phyloP scores from a whole-genome alignment of 2,113 vertebrate genomes.

The Neogale vison region DNA sequence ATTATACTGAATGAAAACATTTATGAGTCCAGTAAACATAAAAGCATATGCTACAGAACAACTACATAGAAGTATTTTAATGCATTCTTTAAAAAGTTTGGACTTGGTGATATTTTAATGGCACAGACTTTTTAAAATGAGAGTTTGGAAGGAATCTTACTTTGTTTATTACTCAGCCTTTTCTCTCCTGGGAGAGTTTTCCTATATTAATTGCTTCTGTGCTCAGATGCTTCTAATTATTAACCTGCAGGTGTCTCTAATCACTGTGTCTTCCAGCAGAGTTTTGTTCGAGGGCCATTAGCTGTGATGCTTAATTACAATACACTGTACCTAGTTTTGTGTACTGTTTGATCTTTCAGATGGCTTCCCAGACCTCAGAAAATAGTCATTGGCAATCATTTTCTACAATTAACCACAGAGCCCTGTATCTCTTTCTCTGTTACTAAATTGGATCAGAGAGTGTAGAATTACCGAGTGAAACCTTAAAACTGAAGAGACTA shows the following conservation, averaged over 20 bases:
- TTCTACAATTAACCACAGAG: slow-evolving; percentile 76
- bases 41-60: neutral
- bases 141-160: slow-evolving; percentile 53
- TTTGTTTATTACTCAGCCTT: slow-evolving; percentile 74
- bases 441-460: slow-evolving; percentile 30
- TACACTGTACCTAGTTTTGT: slow-evolving; percentile 77
- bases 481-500: neutral
- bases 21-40: neutral
- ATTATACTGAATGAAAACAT: neutral
- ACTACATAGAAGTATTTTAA: neutral
- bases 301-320: slow-evolving; percentile 83
- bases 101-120: neutral
- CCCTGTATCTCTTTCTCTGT: slow-evolving; percentile 72
- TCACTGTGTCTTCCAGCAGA: slow-evolving; percentile 84
- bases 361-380: slow-evolving; percentile 73
- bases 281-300: slow-evolving; percentile 84
- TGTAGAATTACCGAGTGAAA: slow-evolving; percentile 22
- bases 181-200: slow-evolving; percentile 78
- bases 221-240: slow-evolving; percentile 88
- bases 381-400: slow-evolving; percentile 73
- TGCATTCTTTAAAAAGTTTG: slow-evolving; percentile 2
- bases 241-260: slow-evolving; percentile 88
- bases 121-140: slow-evolving; percentile 12
- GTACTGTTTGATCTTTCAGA: slow-evolving; percentile 80
- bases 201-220: slow-evolving; percentile 86